A percentile compares a stretch with the other conserved stretches of the same genome.
phyloP scores from a whole-genome alignment of 1,140 invertebrate genomes.

The Platyscapa corneri region DNA sequence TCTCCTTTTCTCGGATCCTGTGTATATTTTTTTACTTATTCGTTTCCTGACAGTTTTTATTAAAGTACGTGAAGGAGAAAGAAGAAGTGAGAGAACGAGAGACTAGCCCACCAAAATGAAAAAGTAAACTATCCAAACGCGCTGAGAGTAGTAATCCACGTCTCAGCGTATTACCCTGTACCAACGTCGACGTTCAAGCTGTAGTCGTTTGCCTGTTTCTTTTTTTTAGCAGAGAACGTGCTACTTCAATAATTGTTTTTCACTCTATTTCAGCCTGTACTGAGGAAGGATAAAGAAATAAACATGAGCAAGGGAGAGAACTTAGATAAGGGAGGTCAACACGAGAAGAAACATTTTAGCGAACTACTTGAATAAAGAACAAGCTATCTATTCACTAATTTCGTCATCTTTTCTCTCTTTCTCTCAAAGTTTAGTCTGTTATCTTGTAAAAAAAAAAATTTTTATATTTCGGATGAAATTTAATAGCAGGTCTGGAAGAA shows the following conservation, averaged over 20 bases:
- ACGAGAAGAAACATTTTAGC: background rate
- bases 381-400: no score
- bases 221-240: conserved; percentile 13
- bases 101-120: conserved; percentile 61
- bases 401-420: no score
- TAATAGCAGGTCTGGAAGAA: no score
- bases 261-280: background rate
- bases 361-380: background rate
- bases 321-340: background rate
- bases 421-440: no score
- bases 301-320: background rate
- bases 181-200: background rate
- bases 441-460: no score
- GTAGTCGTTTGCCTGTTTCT: background rate
- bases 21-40: conserved; percentile 37
- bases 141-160: conserved; percentile 8
- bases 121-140: conserved; percentile 67
- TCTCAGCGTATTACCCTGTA: conserved; percentile 2
- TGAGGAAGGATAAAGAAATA: background rate
- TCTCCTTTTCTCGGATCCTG: background rate
- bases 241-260: conserved; percentile 40
- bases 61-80: conserved; percentile 58
- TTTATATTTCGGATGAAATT: no score
- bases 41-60: conserved; percentile 68
- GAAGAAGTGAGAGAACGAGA: background rate